phyloP scores from a whole-genome alignment of 2,888 invertebrate genomes.

The Conus canariensis region DNA sequence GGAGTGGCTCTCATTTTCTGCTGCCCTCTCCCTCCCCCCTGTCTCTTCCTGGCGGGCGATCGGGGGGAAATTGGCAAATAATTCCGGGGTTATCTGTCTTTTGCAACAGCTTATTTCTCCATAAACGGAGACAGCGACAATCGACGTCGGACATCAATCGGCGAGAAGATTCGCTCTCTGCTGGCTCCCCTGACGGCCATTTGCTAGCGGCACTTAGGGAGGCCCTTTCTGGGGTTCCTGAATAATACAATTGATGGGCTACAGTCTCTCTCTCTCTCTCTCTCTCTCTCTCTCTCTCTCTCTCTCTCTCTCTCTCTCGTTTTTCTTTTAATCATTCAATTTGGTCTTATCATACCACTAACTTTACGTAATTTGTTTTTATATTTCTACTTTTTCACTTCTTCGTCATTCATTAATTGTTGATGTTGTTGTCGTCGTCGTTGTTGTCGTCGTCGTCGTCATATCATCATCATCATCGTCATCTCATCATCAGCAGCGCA shows the following conservation, averaged over 20 bases:
- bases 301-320: neutral
- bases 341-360: too few species aligned
- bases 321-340: too few species aligned
- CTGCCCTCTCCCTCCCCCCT: neutral
- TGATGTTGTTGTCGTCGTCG: too few species aligned
- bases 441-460: too few species aligned
- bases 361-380: too few species aligned
- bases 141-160: conserved; percentile 30
- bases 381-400: too few species aligned
- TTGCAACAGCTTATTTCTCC: conserved; percentile 39
- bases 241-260: neutral
- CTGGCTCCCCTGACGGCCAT: conserved; percentile 30
- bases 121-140: conserved; percentile 19
- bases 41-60: neutral
- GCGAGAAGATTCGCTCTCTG: neutral
- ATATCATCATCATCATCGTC: too few species aligned
- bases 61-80: conserved; percentile 35
- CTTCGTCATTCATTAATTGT: too few species aligned
- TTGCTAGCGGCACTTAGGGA: conserved; percentile 17
- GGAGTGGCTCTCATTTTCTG: neutral
- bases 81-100: conserved; percentile 33
- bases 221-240: conserved; percentile 1
- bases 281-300: conserved; percentile 14
- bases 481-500: too few species aligned
- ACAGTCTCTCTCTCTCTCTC: neutral